Base-by-base conservation (phyloP, 2,888 invertebrate genomes). In the Allolobophora icterica region DNA sequence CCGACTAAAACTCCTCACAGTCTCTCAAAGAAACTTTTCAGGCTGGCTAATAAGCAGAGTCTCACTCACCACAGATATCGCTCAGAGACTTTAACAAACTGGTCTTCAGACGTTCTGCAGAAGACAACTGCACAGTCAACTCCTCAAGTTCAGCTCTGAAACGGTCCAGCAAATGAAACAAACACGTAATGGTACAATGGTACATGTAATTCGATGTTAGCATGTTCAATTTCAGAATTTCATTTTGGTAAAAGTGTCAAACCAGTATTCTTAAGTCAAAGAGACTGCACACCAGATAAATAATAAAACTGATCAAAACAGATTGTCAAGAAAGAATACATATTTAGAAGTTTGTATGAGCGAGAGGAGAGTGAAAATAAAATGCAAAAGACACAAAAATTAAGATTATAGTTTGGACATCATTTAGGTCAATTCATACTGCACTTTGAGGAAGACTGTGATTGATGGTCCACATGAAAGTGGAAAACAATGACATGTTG, bases 71-170 rank as follows among this genome's bases (percentile, higher is more conserved):
- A 30, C 45, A 71, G 71, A 91, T 35, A 19, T 71, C 58, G n/a
- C 91, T 90, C 42, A 92, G 84, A 8, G 89, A 89, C 17, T 35
- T 83, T 71, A 90, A 87, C 19, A 90, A 38, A 30, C 90, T 71
- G 42, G 94, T 93, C 42, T 93, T 93, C 40, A 94, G 92, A 89
- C 93, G 94, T 90, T 93, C 92, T 17, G 92, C 92, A 34, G 94
- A 92, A 84, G 93, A 93, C 19, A 94, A 91, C 92, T 95, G 94
- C 34, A 94, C 91, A 42, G 93, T 93, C 42, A 94, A 91, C 90
- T 95, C 95, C n/a, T 93, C 93, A 89, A 94, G 91, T 89, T 94
- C 94, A 84, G 93, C 93, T 84, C 94, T 95, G 92, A n/a, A 93
- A 92, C 71, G 91, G 40, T 35, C n/a, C 5, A 40, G 35, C 52